Evolutionary conservation across 2,113 vertebrate species (phyloP), one percentile per base, ranked within the genome.

Genomic region (Colossoma macropomum): DNA sequence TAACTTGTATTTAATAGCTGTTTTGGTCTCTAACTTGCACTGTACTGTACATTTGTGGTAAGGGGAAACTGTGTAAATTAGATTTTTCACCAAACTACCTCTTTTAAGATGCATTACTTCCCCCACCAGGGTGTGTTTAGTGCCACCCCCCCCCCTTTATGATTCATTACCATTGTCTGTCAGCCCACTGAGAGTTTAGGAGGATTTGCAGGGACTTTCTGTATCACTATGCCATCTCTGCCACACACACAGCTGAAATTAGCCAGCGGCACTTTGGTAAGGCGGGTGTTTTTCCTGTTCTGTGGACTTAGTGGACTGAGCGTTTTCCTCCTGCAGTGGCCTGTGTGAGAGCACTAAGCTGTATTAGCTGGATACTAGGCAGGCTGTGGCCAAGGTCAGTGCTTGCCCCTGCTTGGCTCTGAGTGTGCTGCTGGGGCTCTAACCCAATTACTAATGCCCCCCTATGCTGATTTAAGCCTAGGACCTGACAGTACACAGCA

Each of bases 401-500:
- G 70, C 77, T 76, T 60, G 73, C 68, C 73, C 69, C 65, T 54
- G 65, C 38, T 48, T 50, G 70, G 23, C 63, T 75, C 66, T 62
- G 66, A 82, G 77, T 75, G 76, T 70, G 56, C 68, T 80, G 52
- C 59, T 66, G 60, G 80, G 70, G 2, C 56, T 62, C 71, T 80
- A 80, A 76, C 81, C 65, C 72, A 80, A 79, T 83, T 86, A 83
- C 56, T 72, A 80, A 83, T 70, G 68, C 41, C 16, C 16, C 75
- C 76, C 30, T 41, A 75, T 83, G 72, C 76, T 76, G 77, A 63
- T 71, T 83, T 83, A 80, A 78, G 70, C 72, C 77, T 56, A 28
- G 30, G 30, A 73, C 27, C 50, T 69, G 27, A 79, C 27, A 15
- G 50, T 1, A 25, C 68, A 48, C 74, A 71, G 11, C 34, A 34